Base-by-base conservation (phyloP, 2,113 vertebrate species). In the Mugil cephalus region DNA sequence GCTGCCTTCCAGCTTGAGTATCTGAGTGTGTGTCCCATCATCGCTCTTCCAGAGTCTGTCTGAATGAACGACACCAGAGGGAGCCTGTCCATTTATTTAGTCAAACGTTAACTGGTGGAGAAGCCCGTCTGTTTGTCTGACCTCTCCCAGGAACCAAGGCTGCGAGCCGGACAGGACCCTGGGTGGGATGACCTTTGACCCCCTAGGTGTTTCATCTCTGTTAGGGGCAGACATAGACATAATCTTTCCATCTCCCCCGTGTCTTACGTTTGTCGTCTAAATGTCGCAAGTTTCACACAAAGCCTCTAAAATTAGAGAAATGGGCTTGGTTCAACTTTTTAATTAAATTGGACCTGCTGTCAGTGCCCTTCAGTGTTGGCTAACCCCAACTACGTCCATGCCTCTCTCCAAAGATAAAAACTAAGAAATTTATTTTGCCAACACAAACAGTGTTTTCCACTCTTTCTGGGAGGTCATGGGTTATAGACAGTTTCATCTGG, bases 101-200 rank as follows among this genome's bases (percentile, higher is more conserved):
- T 53, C 85, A 86, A 40, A 85, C 55, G 59, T 80, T 85, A 80
- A 81, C 74, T 54, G 72, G 78, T 58, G 62, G 55, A 77, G 47
- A 84, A 82, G 80, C 47, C 19, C 40, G n/a, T 51, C 18, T 88
- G 80, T 88, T 87, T 83, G 56, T 60, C 48, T 88, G 87, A 88
- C 90, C 84, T 83, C 78, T 74, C 21, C n/a, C 46, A 47, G 73
- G 74, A 60, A 75, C 74, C 14, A 43, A 77, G 84, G 74, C 56
- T 17, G 64, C 60, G 0, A 82, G 68, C 62, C 15, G 18, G 52
- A 75, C 82, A 42, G 74, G 86, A 80, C 80, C 58, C 79, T 90
- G 88, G 87, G 89, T 92, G 91, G 91, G 88, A 87, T 89, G 83
- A 85, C 77, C 85, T 82, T 69, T 90, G 71, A 86, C 72, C 79